phyloP scores from a whole-genome alignment of 2,113 vertebrate species.

The Hemiscyllium ocellatum region DNA sequence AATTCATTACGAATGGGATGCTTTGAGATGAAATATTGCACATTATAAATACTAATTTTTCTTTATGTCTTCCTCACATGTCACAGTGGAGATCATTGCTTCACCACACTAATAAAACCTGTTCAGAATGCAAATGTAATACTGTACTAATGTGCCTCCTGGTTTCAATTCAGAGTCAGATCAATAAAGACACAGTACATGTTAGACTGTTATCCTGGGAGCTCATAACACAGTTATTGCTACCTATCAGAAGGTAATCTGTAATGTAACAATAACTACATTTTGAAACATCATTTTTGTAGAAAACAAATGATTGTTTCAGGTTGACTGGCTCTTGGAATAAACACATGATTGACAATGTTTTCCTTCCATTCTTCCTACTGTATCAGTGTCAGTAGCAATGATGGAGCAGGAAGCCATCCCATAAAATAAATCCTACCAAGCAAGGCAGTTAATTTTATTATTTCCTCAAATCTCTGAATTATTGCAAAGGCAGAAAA shows the following conservation, averaged over 20 bases:
- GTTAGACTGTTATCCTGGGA: no score
- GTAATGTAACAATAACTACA: not conserved
- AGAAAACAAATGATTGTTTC: not conserved
- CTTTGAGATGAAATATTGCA: not conserved
- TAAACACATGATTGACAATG: not conserved
- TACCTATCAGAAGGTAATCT: not conserved
- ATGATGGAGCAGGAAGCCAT: not conserved
- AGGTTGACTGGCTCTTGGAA: not conserved
- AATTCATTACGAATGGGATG: not conserved
- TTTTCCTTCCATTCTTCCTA: not conserved
- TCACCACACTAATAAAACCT: not conserved
- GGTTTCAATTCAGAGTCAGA: no score
- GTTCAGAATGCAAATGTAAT: no score
- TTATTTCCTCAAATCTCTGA: not conserved
- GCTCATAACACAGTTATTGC: not conserved
- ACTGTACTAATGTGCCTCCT: no score
- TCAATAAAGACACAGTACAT: no score
- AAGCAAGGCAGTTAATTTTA: not conserved
- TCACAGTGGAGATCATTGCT: not conserved
- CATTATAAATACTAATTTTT: not conserved
- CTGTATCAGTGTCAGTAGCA: not conserved
- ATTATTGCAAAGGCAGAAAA: not conserved
- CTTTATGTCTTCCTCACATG: not conserved
- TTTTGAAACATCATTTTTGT: not conserved
- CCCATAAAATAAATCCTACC: not conserved